Evolutionary conservation across 2,113 vertebrate genomes (phyloP).

Genomic region (Notothenia coriiceps): DNA sequence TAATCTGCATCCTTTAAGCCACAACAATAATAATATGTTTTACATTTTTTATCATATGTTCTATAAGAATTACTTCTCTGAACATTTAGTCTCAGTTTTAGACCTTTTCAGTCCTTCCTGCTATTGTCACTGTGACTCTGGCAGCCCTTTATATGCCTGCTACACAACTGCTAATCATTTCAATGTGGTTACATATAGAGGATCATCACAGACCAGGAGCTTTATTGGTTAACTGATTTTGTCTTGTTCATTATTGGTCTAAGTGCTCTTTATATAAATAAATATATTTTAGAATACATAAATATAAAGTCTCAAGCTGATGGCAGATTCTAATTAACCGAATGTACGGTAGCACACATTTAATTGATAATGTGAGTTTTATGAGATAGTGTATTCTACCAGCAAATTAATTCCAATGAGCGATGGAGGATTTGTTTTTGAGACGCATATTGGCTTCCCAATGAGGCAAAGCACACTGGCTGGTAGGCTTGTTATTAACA

Average conservation of each 20-base stretch:
- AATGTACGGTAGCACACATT: background rate
- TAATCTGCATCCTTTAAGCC: background rate
- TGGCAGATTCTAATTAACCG: slow-evolving; percentile 8
- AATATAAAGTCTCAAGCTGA: background rate
- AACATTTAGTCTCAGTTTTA: background rate
- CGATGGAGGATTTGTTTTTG: background rate
- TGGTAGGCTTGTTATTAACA: slow-evolving; percentile 7
- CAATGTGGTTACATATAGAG: too few relatives aligned
- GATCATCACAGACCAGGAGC: too few relatives aligned
- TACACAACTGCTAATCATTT: background rate
- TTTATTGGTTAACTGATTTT: too few relatives aligned
- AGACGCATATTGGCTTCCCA: background rate
- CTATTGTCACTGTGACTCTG: background rate
- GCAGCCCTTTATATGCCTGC: background rate
- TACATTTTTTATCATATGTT: too few relatives aligned
- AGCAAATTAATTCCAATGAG: slow-evolving; percentile 17
- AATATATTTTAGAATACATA: background rate
- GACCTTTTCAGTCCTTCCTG: background rate
- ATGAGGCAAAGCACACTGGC: background rate
- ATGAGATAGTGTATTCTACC: background rate
- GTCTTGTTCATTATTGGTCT: too few relatives aligned
- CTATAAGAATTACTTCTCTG: background rate
- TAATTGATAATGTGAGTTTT: slow-evolving; percentile 3
- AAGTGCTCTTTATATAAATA: too few relatives aligned
- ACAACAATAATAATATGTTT: background rate